Conservation (phyloP, 2,797 vertebrate species). For the Gastrophryne carolinensis region DNA sequence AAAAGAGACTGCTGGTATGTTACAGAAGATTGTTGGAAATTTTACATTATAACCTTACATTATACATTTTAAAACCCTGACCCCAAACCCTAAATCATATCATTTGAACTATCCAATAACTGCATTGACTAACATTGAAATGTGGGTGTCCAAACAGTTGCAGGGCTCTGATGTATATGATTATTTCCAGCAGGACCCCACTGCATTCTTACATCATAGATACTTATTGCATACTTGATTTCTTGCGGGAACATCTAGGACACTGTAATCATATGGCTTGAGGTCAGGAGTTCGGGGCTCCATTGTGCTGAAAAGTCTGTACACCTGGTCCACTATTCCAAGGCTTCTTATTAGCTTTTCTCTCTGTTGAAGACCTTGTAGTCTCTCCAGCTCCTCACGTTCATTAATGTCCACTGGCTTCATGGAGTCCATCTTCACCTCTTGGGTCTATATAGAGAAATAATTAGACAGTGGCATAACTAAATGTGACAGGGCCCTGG, state of each 20-base stretch:
- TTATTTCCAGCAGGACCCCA: background rate
- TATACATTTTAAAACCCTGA: no score
- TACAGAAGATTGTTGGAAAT: no score
- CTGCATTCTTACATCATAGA: background rate
- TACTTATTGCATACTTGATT: conserved; percentile 30
- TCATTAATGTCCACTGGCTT: conserved; percentile 67
- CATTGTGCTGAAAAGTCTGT: conserved; percentile 47
- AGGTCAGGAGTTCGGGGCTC: background rate
- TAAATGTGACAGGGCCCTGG: no score
- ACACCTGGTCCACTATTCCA: conserved; percentile 63
- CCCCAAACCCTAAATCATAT: no score
- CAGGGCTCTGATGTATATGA: no score
- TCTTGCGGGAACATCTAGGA: conserved; percentile 3
- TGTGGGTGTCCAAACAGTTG: no score
- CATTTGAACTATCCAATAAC: no score
- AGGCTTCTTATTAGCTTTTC: conserved; percentile 65
- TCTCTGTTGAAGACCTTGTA: conserved; percentile 61
- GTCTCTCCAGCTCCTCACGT: conserved; percentile 66
- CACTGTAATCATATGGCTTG: conserved; percentile 6
- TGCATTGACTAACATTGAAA: no score
- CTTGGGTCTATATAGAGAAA: background rate
- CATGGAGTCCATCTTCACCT: conserved; percentile 56
- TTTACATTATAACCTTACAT: no score
- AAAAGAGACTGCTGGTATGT: no score
- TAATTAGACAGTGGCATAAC: no score